Conservation (phyloP, 2,797 vertebrate genomes). For the Gallirallus australis region DNA sequence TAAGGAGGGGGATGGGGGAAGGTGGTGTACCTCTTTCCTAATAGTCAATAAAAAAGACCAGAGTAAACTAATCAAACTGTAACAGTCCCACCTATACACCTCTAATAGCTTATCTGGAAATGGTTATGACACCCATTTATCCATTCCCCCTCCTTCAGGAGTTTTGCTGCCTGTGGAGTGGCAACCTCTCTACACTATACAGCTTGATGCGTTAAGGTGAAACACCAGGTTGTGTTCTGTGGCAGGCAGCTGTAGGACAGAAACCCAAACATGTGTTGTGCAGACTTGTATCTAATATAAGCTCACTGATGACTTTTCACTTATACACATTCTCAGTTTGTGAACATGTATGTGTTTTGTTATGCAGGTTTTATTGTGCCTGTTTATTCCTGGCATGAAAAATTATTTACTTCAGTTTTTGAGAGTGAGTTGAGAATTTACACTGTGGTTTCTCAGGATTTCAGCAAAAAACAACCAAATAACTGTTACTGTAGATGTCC, state of each 20-base stretch:
- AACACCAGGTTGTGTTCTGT: not conserved
- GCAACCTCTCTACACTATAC: not conserved
- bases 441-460: not conserved
- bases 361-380: not conserved
- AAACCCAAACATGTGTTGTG: fast-evolving
- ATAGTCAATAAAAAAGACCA: not conserved
- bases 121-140: not conserved
- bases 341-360: not conserved
- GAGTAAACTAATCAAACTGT: not conserved
- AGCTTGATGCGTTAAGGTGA: not conserved
- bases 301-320: not conserved
- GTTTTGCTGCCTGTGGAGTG: not conserved
- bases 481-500: not conserved
- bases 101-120: not conserved
- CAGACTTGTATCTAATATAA: not conserved
- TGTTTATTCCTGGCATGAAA: too few species aligned
- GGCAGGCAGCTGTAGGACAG: not conserved
- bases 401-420: not conserved
- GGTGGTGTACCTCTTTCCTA: not conserved
- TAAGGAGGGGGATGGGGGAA: not conserved
- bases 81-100: not conserved
- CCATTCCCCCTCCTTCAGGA: not conserved
- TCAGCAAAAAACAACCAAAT: not conserved
- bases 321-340: not conserved
- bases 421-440: not conserved